Evolutionary conservation across 1,140 invertebrate species (phyloP), one percentile per base, ranked within the genome.

Genomic region (Apis dorsata): DNA sequence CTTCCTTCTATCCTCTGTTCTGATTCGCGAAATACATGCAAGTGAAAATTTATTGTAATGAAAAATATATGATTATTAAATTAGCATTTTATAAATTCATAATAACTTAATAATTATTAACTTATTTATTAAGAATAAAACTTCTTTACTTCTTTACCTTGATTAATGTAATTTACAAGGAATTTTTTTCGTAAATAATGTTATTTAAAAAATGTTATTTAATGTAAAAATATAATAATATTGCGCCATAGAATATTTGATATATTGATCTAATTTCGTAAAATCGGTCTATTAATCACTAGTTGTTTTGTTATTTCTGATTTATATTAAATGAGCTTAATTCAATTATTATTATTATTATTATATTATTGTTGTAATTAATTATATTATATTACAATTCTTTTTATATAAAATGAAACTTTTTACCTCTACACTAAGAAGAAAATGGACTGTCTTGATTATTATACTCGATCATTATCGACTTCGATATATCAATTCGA

Each of bases 81-180:
- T 87, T 81, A 76, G 44, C 81, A 70, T 87, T 84, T 85, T 85
- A 82, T 88, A 88, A 88, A 88, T 88, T 88, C 83, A 82, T 85
- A 81, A 66, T 60, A 87, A 85, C 82, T 85, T 86, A 87, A 81
- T 78, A 84, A 75, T 85, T 73, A 85, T 87, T 79, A 86, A 84
- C 72, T 83, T 65, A 21, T 78, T 85, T 70, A 17, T 12, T n/a
- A 51, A 59, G 78, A 85, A 85, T 83, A 34, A 55, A 1, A 44
- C 49, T 79, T 62, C 73, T 81, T 85, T 86, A 81, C 69, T 44
- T 44, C 5, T 44, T 44, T 44, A 44, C 34, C 2, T 44, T 44
- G 5, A 3, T 44, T 44, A 44, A 4, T 4, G 5, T 44, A 4
- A 44, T 44, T 44, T 44, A 44, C 34, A 4, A 7, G 34, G 5